Evolutionary conservation across 2,797 vertebrate species (phyloP).

Genomic region (Myotis planiceps): DNA sequence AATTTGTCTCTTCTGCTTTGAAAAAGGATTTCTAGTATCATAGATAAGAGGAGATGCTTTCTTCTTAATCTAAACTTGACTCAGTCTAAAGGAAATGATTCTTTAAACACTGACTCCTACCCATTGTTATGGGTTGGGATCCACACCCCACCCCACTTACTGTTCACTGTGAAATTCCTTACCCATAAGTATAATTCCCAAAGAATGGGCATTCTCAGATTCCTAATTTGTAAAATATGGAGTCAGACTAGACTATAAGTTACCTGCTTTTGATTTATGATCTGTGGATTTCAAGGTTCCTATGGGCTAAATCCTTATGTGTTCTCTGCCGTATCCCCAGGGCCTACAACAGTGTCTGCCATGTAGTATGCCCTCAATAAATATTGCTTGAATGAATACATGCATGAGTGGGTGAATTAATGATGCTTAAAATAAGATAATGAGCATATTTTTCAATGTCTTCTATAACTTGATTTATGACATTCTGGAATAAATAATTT

Average conservation of each 20-base stretch:
- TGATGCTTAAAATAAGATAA: slow-evolving; percentile 22
- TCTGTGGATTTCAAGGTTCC: neutral
- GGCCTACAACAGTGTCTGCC: neutral
- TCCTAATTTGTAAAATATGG: neutral
- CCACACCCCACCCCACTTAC: neutral
- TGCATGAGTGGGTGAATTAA: neutral
- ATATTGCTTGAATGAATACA: neutral
- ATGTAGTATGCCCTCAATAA: neutral
- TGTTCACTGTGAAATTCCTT: neutral
- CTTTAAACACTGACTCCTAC: neutral
- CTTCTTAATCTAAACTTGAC: slow-evolving; percentile 30
- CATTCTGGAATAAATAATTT: slow-evolving; percentile 35
- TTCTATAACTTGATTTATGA: slow-evolving; percentile 17
- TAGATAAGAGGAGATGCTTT: neutral
- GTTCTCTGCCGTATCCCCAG: neutral
- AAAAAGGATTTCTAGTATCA: neutral
- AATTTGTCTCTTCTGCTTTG: neutral
- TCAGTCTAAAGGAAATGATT: neutral
- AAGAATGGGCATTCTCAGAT: neutral
- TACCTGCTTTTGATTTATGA: neutral
- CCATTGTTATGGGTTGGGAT: neutral
- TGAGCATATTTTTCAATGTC: neutral
- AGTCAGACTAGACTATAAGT: neutral
- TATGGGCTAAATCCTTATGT: neutral
- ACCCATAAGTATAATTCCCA: neutral